A percentile compares a stretch with the other conserved stretches of the same genome.
Evolutionary conservation across 2,113 vertebrate genomes (phyloP).

Genomic region (Elachura formosa): DNA sequence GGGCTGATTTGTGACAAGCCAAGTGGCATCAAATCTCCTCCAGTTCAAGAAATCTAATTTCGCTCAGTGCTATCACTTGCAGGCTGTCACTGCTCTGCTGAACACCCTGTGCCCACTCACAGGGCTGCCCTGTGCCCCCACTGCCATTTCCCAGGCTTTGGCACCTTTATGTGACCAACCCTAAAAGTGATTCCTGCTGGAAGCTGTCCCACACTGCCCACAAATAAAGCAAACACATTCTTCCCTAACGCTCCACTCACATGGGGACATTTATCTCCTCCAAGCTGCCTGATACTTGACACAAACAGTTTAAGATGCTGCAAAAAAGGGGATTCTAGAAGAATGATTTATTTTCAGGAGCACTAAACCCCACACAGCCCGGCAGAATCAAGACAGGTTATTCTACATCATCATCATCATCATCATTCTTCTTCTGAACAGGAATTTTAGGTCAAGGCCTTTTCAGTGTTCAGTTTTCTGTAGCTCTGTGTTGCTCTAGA

Average conservation of each 20-base stretch:
- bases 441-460: not conserved
- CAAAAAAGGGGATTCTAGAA: not conserved
- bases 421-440: not conserved
- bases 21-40: not conserved
- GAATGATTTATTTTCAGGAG: not conserved
- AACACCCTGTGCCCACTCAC: not conserved
- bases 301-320: not conserved
- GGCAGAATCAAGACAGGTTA: not conserved
- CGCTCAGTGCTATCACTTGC: not conserved
- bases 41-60: not conserved
- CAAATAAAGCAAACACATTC: not conserved
- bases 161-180: not conserved
- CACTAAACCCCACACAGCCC: not conserved
- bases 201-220: not conserved
- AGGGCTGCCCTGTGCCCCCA: not conserved
- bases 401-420: not conserved
- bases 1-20: not conserved
- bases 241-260: accelerated
- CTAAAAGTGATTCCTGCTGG: not conserved
- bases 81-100: not conserved
- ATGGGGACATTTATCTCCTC: not conserved
- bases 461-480: not conserved
- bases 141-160: not conserved
- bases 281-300: not conserved
- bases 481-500: not conserved